A percentile compares a stretch with the other conserved stretches of the same genome.
These are phyloP conservation scores for Acrocephalus kingi DNA, from an alignment of 2,113 vertebrate genomes.

Conservation along the genomic window DNA sequence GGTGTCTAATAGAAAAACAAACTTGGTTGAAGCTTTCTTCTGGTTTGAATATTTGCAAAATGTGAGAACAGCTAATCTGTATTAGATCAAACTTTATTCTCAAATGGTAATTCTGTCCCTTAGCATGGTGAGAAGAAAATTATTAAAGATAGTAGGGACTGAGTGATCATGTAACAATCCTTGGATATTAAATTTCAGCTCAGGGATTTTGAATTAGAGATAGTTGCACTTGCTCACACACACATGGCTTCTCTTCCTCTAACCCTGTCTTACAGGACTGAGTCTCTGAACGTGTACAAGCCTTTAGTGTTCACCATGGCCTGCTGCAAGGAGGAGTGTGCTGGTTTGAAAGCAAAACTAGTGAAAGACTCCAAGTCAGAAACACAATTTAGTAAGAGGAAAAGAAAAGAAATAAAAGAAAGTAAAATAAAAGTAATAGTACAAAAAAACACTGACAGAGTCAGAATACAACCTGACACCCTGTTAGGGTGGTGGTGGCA, in stretches of 20 bases:
- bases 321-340: not conserved
- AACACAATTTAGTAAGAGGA: too few relatives aligned
- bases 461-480: too few relatives aligned
- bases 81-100: not conserved
- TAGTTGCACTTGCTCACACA: not conserved
- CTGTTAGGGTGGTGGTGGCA: too few relatives aligned
- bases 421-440: too few relatives aligned
- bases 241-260: not conserved
- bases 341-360: too few relatives aligned
- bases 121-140: not conserved
- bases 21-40: not conserved
- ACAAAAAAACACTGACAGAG: too few relatives aligned
- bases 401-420: too few relatives aligned
- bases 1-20: not conserved
- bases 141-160: not conserved
- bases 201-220: not conserved
- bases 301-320: not conserved
- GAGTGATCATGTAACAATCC: not conserved
- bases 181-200: not conserved
- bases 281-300: accelerated
- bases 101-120: not conserved
- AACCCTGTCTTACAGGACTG: not conserved
- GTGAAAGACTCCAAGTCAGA: too few relatives aligned
- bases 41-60: not conserved
- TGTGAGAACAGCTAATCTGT: not conserved